Conservation (phyloP, 1,140 invertebrate genomes). For the Hycleus cichorii region DNA sequence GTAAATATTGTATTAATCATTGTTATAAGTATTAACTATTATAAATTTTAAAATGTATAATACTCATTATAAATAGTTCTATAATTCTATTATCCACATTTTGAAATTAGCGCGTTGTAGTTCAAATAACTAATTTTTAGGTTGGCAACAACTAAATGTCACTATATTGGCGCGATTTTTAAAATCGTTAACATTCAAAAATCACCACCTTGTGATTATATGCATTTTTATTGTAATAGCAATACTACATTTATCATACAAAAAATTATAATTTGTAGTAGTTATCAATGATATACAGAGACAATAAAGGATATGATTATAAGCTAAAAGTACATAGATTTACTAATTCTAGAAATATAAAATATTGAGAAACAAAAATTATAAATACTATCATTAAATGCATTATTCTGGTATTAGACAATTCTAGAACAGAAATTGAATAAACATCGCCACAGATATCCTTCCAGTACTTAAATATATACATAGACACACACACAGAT, state of each 20-base stretch:
- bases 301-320: background rate
- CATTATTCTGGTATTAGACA: background rate
- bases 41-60: no score
- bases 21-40: no score
- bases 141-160: no score
- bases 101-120: background rate
- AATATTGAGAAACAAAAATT: background rate
- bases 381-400: background rate
- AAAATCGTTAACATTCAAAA: background rate
- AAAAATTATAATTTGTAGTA: conserved; percentile 9
- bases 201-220: background rate
- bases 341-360: background rate
- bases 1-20: no score
- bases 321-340: conserved; percentile 12
- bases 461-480: background rate
- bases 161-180: no score
- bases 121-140: background rate
- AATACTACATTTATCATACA: conserved; percentile 15
- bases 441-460: background rate
- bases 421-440: background rate
- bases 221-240: background rate
- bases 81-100: background rate
- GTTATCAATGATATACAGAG: background rate
- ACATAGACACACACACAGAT: background rate
- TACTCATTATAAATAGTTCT: background rate